Conservation (phyloP, 2,888 invertebrate genomes). For the Synergus umbraculus region DNA sequence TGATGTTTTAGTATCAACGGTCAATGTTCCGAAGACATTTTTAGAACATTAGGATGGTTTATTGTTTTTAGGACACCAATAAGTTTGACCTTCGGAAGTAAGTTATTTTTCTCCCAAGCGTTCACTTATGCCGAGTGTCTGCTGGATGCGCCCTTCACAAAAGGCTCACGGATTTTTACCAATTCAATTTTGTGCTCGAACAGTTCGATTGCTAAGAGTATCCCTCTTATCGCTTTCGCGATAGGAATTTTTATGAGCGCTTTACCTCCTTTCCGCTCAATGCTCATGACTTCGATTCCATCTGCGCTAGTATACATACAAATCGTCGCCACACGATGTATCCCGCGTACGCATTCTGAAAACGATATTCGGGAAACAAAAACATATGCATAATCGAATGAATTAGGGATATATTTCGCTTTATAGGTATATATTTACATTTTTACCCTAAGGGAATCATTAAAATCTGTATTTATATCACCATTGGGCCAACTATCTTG, state of each 20-base stretch:
- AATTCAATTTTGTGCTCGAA: conserved; percentile 59
- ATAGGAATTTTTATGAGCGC: conserved; percentile 68
- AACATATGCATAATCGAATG: neutral
- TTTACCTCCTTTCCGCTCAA: conserved; percentile 62
- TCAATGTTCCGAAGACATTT: too few species aligned
- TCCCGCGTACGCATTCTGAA: conserved; percentile 9
- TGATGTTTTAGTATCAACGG: too few species aligned
- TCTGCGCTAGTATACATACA: conserved; percentile 39
- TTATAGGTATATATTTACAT: neutral
- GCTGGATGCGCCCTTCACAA: conserved; percentile 16
- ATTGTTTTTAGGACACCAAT: neutral
- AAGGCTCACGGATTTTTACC: conserved; percentile 52
- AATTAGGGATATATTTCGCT: conserved; percentile 22
- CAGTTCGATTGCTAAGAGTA: conserved; percentile 54
- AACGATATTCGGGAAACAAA: conserved; percentile 26
- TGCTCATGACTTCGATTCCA: conserved; percentile 45
- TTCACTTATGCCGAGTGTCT: conserved; percentile 23
- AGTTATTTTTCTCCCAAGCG: conserved; percentile 1
- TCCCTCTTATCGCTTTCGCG: conserved; percentile 65
- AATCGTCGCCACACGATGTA: conserved; percentile 29
- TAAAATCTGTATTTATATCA: neutral
- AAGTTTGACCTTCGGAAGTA: neutral
- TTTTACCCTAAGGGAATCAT: neutral
- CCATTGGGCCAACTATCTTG: neutral
- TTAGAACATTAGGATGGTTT: neutral